Conservation (phyloP, 2,797 vertebrate species). For the Nasua narica region DNA sequence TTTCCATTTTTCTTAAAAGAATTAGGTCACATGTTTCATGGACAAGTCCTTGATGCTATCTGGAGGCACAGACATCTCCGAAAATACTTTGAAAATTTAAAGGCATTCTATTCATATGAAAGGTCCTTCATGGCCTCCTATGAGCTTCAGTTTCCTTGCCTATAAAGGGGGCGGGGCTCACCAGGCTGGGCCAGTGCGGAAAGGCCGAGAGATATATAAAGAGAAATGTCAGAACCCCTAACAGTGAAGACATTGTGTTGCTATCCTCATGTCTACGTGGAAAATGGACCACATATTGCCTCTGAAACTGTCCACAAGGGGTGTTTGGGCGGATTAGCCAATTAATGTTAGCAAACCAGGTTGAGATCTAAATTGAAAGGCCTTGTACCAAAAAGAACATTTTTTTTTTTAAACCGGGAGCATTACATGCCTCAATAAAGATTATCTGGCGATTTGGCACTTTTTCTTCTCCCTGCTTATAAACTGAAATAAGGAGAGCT, state of each 20-base stretch:
- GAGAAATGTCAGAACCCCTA: not conserved
- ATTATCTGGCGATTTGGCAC: not conserved
- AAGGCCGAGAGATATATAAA: accelerated
- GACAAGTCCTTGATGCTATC: constrained; percentile 1
- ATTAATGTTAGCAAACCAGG: not conserved
- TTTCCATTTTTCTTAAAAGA: constrained; percentile 23
- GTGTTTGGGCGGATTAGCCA: not conserved
- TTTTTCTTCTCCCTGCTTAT: not conserved
- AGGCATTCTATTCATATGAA: not conserved
- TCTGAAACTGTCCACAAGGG: not conserved
- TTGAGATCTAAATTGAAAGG: not conserved
- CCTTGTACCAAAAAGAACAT: not conserved
- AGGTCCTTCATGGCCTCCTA: accelerated
- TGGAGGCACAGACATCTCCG: not conserved
- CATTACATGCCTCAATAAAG: accelerated
- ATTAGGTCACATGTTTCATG: not conserved
- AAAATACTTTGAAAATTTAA: not conserved
- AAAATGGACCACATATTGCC: not conserved
- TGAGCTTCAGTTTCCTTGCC: not conserved
- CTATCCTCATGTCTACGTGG: not conserved
- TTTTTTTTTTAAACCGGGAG: not conserved
- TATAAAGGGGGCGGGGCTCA: not conserved
- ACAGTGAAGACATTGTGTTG: accelerated
- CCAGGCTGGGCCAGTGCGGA: accelerated
- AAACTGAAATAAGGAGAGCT: not conserved